Conservation (phyloP, 2,113 vertebrate genomes). For the Speoplatyrhinus poulsoni region DNA sequence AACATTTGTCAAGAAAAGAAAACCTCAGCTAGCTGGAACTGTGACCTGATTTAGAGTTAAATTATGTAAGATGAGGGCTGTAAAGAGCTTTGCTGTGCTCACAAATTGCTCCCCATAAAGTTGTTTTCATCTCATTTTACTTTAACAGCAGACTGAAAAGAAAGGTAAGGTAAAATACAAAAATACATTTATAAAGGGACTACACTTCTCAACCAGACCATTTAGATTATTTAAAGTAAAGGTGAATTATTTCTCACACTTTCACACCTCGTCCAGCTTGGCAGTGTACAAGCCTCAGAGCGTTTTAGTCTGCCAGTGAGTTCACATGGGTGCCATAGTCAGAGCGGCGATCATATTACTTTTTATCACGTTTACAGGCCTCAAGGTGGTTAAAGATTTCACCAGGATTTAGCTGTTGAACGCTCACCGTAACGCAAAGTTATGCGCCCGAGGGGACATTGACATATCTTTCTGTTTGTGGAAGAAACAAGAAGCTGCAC, state of each 20-base stretch:
- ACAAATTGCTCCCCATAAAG: too few relatives aligned
- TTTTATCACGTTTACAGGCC: slow-evolving; percentile 7
- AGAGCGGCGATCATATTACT: slow-evolving; percentile 2
- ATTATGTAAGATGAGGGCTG: too few relatives aligned
- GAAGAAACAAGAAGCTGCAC: too few relatives aligned
- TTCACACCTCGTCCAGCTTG: slow-evolving; percentile 22
- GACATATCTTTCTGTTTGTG: too few relatives aligned
- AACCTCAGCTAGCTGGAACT: too few relatives aligned
- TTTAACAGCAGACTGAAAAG: neutral
- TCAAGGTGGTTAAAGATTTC: slow-evolving; percentile 5
- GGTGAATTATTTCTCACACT: slow-evolving; percentile 34
- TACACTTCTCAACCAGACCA: neutral
- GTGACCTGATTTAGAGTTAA: too few relatives aligned
- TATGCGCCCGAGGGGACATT: neutral
- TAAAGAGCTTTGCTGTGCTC: too few relatives aligned
- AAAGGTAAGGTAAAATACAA: too few relatives aligned
- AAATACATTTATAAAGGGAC: too few relatives aligned
- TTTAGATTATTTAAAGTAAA: slow-evolving; percentile 53
- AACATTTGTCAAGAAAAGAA: too few relatives aligned
- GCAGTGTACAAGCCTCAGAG: slow-evolving; percentile 14
- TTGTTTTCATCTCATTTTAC: too few relatives aligned
- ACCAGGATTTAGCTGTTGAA: slow-evolving; percentile 28
- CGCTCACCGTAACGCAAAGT: slow-evolving; percentile 7
- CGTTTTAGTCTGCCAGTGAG: slow-evolving; percentile 11
- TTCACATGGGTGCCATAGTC: neutral